Percentiles rank a stretch among this genome's conserved stretches.
These are phyloP conservation scores for Lamellibrachia columna DNA, from an alignment of 2,888 invertebrate species.

Conservation along the genomic window DNA sequence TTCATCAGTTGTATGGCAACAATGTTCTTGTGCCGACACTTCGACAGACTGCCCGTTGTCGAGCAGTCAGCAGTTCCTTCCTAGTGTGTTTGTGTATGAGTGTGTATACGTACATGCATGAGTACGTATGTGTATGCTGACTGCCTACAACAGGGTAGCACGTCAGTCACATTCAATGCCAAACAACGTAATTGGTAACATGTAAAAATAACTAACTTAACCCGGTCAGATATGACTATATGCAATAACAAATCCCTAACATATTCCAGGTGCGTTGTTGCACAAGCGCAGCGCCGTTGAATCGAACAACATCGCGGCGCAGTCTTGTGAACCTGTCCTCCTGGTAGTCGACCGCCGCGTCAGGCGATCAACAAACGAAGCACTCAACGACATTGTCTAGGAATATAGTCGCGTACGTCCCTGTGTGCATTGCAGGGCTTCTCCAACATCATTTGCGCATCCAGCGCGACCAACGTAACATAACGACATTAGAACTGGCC, in stretches of 20 bases:
- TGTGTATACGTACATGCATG: not conserved
- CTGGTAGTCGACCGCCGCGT: not conserved
- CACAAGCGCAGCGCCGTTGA: not conserved
- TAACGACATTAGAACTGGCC: not conserved
- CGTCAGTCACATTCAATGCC: not conserved
- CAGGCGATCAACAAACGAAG: not conserved
- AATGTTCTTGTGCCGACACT: not conserved
- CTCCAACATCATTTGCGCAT: not conserved
- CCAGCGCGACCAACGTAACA: not conserved
- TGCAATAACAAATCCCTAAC: slow-evolving; percentile 11
- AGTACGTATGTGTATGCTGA: not conserved
- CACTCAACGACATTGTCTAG: slow-evolving; percentile 10
- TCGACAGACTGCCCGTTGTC: not conserved
- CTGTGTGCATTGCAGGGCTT: not conserved
- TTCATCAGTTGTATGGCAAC: not conserved
- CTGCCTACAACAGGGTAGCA: not conserved
- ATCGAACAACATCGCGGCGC: not conserved
- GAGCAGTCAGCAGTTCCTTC: not conserved
- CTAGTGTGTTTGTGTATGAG: not conserved
- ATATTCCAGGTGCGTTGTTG: not conserved
- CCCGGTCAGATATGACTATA: slow-evolving; percentile 3
- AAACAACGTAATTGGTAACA: not conserved
- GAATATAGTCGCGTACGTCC: not conserved
- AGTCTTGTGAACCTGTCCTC: not conserved
- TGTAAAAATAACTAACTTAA: slow-evolving; percentile 16